A percentile compares a stretch with the other conserved stretches of the same genome.
Evolutionary conservation across 2,888 invertebrate species (phyloP).

Genomic region (Eupithecia insigniata): DNA sequence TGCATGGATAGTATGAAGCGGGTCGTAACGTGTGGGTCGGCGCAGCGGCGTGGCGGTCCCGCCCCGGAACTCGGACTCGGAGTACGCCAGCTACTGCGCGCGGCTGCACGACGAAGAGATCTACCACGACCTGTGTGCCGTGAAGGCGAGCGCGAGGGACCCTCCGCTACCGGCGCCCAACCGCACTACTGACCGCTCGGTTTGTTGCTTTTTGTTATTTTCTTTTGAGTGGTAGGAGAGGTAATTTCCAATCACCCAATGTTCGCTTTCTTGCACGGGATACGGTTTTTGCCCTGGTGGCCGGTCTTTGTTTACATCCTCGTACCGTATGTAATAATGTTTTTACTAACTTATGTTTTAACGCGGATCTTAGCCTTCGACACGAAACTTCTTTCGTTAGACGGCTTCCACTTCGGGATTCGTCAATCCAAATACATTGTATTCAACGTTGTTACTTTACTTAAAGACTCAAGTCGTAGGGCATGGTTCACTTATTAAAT

Average conservation of each 20-base stretch:
- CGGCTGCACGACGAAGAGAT: slow-evolving; percentile 94
- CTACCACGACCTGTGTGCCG: slow-evolving; percentile 96
- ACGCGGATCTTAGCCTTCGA: background rate
- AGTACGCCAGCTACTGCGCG: slow-evolving; percentile 88
- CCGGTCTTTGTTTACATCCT: background rate
- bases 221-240: slow-evolving; percentile 44
- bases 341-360: background rate
- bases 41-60: slow-evolving; percentile 67
- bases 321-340: background rate
- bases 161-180: slow-evolving; percentile 77
- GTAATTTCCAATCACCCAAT: slow-evolving; percentile 25
- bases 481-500: background rate
- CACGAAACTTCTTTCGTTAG: background rate
- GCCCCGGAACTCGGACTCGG: slow-evolving; percentile 78
- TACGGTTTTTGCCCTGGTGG: background rate
- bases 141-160: slow-evolving; percentile 83
- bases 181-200: slow-evolving; percentile 80
- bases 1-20: slow-evolving; percentile 20
- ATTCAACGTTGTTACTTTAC: background rate
- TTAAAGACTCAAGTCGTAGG: background rate
- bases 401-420: background rate
- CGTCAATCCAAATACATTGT: background rate
- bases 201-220: slow-evolving; percentile 53
- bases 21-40: slow-evolving; percentile 45
- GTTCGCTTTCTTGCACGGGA: background rate